Evolutionary conservation across 1,140 invertebrate species (phyloP).

Genomic region (Camponotus floridanus): DNA sequence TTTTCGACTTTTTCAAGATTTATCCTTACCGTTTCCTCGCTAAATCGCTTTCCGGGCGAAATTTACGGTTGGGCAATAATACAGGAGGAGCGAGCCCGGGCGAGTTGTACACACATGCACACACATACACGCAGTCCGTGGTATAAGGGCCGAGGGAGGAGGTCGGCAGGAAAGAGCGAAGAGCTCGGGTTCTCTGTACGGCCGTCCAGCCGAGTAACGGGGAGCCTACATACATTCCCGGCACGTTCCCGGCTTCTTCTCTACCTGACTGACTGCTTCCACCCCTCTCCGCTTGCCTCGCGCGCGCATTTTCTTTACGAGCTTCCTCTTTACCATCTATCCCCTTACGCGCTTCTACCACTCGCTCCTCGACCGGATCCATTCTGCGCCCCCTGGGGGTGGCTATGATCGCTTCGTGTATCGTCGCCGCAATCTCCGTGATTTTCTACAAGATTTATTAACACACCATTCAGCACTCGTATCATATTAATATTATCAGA

Average conservation of each 20-base stretch:
- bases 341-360: neutral
- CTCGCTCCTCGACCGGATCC: slow-evolving; percentile 15
- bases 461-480: neutral
- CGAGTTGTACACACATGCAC: slow-evolving; percentile 39
- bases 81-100: slow-evolving; percentile 64
- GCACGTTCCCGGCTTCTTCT: slow-evolving; percentile 80
- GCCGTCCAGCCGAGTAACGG: slow-evolving; percentile 76
- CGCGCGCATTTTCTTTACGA: slow-evolving; percentile 65
- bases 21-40: slow-evolving; percentile 85
- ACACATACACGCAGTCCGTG: slow-evolving; percentile 25
- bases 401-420: slow-evolving; percentile 40
- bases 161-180: slow-evolving; percentile 62
- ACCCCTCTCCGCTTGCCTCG: slow-evolving; percentile 10
- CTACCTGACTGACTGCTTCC: slow-evolving; percentile 76
- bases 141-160: neutral
- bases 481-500: neutral
- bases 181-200: slow-evolving; percentile 61
- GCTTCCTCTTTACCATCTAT: slow-evolving; percentile 54
- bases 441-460: slow-evolving; percentile 21
- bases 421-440: slow-evolving; percentile 16
- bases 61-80: slow-evolving; percentile 85
- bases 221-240: slow-evolving; percentile 80
- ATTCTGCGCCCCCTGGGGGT: slow-evolving; percentile 31
- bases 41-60: slow-evolving; percentile 86
- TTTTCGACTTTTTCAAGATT: slow-evolving; percentile 86